Evolutionary conservation across 2,797 vertebrate genomes (phyloP), one percentile per base, ranked within the genome.

Genomic region (Hemibagrus guttatus): DNA sequence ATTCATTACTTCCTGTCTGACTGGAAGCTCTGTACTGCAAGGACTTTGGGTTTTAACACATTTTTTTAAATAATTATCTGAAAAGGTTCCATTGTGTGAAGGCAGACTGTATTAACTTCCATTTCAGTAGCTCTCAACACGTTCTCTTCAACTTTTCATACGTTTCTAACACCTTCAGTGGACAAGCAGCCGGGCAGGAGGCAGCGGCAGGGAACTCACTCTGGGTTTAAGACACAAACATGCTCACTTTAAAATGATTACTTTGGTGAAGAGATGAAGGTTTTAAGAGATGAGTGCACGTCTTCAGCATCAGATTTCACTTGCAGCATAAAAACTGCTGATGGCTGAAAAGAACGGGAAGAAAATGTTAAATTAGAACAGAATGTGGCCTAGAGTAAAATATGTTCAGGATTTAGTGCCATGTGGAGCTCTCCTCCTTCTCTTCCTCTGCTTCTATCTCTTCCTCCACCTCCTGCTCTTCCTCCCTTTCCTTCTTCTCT

Each of bases 101-200:
- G 68, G 68, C 8, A 71, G 8, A 28, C 46, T 35, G 12, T 35
- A 56, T 21, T 21, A 78, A 78, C 52, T 31, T 54, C 17, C 12
- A 14, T 1, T 75, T 75, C 14, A n/a, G 39, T 21, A 54, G 21
- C 31, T 76, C 11, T 31, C 17, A 31, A 31, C 49, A 76, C 6
- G 2, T 54, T 19, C 54, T 79, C 31, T 6, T 79, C 28, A 58
- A 23, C 76, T 13, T 54, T 16, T 5, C 49, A 12, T 94, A 13
- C 14, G 2, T n/a, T 5, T 12, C 14, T 13, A 21, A 78, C 49
- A 23, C 28, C 4, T 58, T 35, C 9, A 21, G n/a, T 26, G 46
- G 21, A 49, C 35, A 21, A 71, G 23, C 14, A 21, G 26, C 42
- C 42, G 6, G 16, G 2, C 6, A 69, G 16, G 58, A 74, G 4